These are phyloP conservation scores for Helarctos malayanus DNA, from an alignment of 2,797 vertebrate species.

Conservation along the genomic window DNA sequence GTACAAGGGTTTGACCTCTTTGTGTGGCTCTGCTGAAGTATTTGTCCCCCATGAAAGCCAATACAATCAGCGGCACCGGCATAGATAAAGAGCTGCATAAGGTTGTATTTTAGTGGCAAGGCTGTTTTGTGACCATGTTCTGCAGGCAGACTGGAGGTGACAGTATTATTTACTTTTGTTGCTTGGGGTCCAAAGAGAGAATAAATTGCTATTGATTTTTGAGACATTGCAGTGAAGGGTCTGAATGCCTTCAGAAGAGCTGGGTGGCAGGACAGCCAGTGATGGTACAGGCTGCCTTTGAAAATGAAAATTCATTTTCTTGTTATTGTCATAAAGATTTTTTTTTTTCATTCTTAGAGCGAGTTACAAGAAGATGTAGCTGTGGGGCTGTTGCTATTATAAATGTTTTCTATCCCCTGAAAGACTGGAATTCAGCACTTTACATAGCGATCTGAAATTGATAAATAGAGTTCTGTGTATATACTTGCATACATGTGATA, in stretches of 20 bases:
- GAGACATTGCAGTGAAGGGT: slow-evolving; percentile 90
- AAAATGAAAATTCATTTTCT: slow-evolving; percentile 87
- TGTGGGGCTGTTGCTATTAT: slow-evolving; percentile 67
- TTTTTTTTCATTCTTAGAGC: slow-evolving; percentile 68
- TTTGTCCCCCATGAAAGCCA: slow-evolving; percentile 82
- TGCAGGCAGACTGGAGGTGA: slow-evolving; percentile 90
- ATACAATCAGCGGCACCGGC: slow-evolving; percentile 74
- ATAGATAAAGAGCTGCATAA: slow-evolving; percentile 84
- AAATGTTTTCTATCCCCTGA: slow-evolving; percentile 65
- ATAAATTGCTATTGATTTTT: slow-evolving; percentile 96
- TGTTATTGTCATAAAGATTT: slow-evolving; percentile 69
- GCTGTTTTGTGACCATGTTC: slow-evolving; percentile 88
- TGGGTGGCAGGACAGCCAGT: slow-evolving; percentile 85
- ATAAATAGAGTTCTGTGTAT: slow-evolving; percentile 38
- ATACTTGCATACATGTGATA: not conserved
- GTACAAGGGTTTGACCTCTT: slow-evolving; percentile 70
- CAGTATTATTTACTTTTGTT: slow-evolving; percentile 94
- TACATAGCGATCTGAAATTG: slow-evolving; percentile 64
- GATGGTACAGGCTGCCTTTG: slow-evolving; percentile 75
- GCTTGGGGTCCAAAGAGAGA: slow-evolving; percentile 93
- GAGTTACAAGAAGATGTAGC: slow-evolving; percentile 78
- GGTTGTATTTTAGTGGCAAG: slow-evolving; percentile 82
- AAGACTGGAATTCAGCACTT: slow-evolving; percentile 72
- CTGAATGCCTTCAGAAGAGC: slow-evolving; percentile 88
- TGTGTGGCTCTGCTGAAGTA: slow-evolving; percentile 76